Conservation (phyloP, 30 jellyfish, hydroid and myxozoan species). For the Hydra vulgaris region DNA sequence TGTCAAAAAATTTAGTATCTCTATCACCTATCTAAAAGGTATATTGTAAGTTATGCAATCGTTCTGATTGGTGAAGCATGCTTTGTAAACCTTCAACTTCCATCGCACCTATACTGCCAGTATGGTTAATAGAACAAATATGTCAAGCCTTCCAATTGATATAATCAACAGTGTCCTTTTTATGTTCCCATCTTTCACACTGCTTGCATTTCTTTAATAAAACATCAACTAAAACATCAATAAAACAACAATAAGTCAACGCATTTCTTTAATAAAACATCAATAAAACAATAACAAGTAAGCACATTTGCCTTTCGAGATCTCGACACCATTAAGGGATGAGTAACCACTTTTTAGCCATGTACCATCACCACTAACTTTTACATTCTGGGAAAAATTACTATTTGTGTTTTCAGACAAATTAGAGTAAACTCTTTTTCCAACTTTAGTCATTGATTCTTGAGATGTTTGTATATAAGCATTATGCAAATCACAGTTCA, state of each 20-base stretch:
- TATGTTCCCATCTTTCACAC: slow-evolving; percentile 32
- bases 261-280: slow-evolving; percentile 13
- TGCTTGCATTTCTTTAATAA: slow-evolving; percentile 29
- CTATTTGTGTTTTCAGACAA: not conserved
- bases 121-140: slow-evolving; percentile 32
- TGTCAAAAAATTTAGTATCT: slow-evolving; percentile 21
- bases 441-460: slow-evolving; percentile 1
- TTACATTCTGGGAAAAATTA: not conserved
- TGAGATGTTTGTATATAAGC: not conserved
- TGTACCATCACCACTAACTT: slow-evolving; percentile 8
- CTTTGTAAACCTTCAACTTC: slow-evolving; percentile 36
- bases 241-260: too few relatives aligned
- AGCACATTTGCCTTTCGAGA: too few relatives aligned
- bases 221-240: not conserved
- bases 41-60: not conserved
- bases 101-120: slow-evolving; percentile 40
- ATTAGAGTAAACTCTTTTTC: not conserved
- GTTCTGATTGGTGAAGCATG: slow-evolving; percentile 4
- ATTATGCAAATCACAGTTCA: slow-evolving; percentile 5
- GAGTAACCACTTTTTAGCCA: slow-evolving; percentile 14
- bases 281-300: too few relatives aligned
- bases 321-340: slow-evolving; percentile 5
- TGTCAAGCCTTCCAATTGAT: slow-evolving; percentile 34
- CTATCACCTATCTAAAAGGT: slow-evolving; percentile 28
- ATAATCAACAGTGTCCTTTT: slow-evolving; percentile 15